Base-by-base conservation (phyloP, 2,888 invertebrate species). In the Marasmarcha lunaedactyla region DNA sequence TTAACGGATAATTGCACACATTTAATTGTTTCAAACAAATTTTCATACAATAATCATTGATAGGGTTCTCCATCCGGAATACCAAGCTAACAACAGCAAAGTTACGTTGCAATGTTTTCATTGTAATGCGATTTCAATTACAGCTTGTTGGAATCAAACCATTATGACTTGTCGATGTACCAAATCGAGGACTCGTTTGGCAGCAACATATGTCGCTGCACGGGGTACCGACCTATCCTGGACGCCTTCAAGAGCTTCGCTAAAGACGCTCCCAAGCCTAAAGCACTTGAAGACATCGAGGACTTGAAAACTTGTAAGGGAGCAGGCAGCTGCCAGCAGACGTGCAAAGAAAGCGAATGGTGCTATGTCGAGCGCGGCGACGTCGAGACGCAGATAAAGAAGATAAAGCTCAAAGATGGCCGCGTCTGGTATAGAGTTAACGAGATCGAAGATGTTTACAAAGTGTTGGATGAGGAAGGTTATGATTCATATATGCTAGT, bases 131-230 rank as follows among this genome's bases (percentile, higher is more conserved):
- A 33, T 3, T 14, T 33, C 38, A 45, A 36, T 57, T 57, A 10
- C 48, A 87, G 85, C 20, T 51, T 78, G 1, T 50, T 85, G 1
- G 61, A 77, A 49, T 35, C 47, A 58, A 51, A 59, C 11, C 65
- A 77, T 6, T 70, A 74, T 9, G 51, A 64, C 12, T 51, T 85
- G 14, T 86, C 87, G 0, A 86, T 85, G 84, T 64, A 86, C 43
- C 85, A 89, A 48, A 84, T 91, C 4, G 91, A 91, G 61, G 84
- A 89, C 45, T 84, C 87, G 0, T 89, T 91, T 49, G 90, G 87
- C n/a, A 88, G 90, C 27, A 90, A 91, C 48, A 83, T 91, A 33
- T 92, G 92, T 49, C 79, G 92, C 38, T n/a, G n/a, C n/a, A n/a
- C n/a, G n/a, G n/a, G n/a, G n/a, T n/a, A n/a, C n/a, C n/a, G n/a